These are phyloP conservation scores for Caenorhabditis briggsae DNA, from an alignment of 1,140 invertebrate genomes.

Conservation along the genomic window DNA sequence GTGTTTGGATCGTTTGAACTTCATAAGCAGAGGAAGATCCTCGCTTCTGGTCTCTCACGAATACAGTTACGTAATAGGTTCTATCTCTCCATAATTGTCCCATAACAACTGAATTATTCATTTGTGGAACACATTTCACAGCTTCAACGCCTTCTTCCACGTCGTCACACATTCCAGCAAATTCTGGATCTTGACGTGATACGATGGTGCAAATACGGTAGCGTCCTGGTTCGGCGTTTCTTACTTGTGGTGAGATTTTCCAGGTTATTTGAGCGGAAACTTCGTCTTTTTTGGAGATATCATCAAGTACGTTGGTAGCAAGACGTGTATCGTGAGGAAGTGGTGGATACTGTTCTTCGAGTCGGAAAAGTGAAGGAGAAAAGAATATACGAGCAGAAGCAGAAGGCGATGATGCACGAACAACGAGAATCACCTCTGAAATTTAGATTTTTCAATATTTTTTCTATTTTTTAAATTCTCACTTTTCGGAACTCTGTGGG, in stretches of 20 bases:
- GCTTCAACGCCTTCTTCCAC: conserved; percentile 63
- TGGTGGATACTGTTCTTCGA: conserved; percentile 61
- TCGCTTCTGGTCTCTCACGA: conserved; percentile 60
- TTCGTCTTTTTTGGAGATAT: neutral
- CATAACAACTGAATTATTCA: conserved; percentile 58
- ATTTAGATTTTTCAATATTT: neutral
- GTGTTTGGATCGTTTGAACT: conserved; percentile 25
- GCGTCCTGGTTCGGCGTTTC: conserved; percentile 53
- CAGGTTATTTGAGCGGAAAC: conserved; percentile 20
- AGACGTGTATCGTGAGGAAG: conserved; percentile 61
- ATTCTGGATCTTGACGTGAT: conserved; percentile 58
- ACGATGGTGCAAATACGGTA: conserved; percentile 65
- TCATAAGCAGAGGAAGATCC: conserved; percentile 63
- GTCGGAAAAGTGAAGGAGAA: conserved; percentile 15
- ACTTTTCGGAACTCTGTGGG: conserved; percentile 31
- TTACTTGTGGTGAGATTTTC: conserved; percentile 34
- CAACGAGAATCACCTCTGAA: conserved; percentile 49
- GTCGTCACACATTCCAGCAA: conserved; percentile 56
- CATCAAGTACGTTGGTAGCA: neutral
- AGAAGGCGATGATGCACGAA: conserved; percentile 49
- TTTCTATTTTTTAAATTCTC: neutral
- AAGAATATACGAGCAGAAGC: conserved; percentile 58
- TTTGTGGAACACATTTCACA: conserved; percentile 65
- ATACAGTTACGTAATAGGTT: conserved; percentile 65
- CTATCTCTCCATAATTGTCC: conserved; percentile 58